Evolutionary conservation across 1,140 invertebrate species (phyloP), one percentile per base, ranked within the genome.

Genomic region (Drosophila erecta): DNA sequence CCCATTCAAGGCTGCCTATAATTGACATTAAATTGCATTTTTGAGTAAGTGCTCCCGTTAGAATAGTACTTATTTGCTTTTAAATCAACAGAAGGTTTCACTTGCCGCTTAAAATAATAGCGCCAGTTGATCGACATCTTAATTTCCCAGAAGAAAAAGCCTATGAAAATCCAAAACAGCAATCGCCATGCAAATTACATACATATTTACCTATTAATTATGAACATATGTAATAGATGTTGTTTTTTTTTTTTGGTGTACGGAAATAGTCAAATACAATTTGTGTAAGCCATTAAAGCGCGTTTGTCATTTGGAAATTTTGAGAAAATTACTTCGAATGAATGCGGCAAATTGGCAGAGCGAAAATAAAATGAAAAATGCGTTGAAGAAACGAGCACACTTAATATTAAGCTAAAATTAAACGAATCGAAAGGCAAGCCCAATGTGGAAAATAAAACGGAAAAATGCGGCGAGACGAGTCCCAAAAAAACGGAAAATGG

Each of bases 321-420:
- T 35, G 35, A 76, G 50, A 50, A 64, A 74, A 62, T 70, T 70
- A 65, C 40, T 47, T 30, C 47, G 41, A 50, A 75, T 64, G 60
- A 75, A 56, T 65, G 40, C 38, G 57, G 60, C 44, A 62, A 71
- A 61, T 73, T 73, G 41, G 15, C 38, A 33, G 38, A 73, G 41
- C 57, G 46, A 54, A 30, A 43, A 5, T 22, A 17, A 64, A 30
- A 49, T 4, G 20, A 20, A 30, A 61, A 24, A 38, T 41, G 37
- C 44, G 64, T 49, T 49, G 41, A 35, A 22, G 37, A 38, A 51
- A 22, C 47, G 46, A 46, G 59, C 74, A 65, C 62, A 70, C 64
- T 61, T 69, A 76, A 59, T 58, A 79, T 76, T 83, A 83, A 84
- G 80, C 54, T 64, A 59, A 62, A 79, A 58, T 57, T 79, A 57